These are phyloP conservation scores for Papilio xuthus DNA, from an alignment of 1,140 invertebrate species.

Conservation along the genomic window DNA sequence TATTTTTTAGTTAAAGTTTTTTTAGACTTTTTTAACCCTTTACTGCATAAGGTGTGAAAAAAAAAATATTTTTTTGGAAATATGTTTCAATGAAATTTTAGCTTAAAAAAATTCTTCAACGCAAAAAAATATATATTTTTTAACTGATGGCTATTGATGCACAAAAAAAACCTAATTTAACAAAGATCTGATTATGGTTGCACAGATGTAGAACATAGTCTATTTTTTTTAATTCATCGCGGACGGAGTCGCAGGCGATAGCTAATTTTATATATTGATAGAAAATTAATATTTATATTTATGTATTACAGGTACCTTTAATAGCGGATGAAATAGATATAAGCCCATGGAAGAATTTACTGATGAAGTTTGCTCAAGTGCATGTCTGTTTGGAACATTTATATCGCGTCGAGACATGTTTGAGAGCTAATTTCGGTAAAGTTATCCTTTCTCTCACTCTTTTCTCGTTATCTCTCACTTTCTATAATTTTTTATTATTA, in stretches of 20 bases:
- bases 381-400: conserved; percentile 78
- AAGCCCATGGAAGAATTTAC: conserved; percentile 76
- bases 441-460: not conserved
- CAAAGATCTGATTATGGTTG: no score
- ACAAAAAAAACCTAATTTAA: no score
- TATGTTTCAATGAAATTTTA: no score
- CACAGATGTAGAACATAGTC: no score
- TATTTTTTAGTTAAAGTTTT: no score
- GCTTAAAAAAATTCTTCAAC: no score
- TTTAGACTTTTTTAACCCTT: not conserved
- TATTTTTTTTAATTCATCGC: no score
- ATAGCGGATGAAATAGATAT: conserved; percentile 78
- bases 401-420: conserved; percentile 67
- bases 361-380: conserved; percentile 76
- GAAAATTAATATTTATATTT: not conserved
- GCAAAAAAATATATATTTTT: no score
- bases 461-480: no score
- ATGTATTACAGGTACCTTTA: conserved; percentile 63
- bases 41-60: not conserved
- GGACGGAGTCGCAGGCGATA: no score
- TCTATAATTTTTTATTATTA: not conserved
- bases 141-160: no score
- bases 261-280: not conserved
- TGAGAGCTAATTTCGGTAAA: conserved; percentile 73
- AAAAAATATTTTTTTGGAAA: no score